Evolutionary conservation across 1,140 invertebrate species (phyloP).

Genomic region (Lethocerus indicus): DNA sequence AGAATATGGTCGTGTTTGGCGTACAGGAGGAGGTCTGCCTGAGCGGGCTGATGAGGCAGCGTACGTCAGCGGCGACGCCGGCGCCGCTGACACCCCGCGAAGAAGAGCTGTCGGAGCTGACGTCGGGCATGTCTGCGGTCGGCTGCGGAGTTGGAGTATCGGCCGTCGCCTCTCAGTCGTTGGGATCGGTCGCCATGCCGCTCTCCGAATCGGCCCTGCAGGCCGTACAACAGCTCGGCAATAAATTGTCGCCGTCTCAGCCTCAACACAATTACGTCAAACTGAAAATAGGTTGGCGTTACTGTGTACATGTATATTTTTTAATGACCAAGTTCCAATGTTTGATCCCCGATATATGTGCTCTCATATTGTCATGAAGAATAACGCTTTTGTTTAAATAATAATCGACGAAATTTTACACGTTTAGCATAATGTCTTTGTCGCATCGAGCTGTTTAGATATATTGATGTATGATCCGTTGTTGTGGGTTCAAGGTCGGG

Average conservation of each 20-base stretch:
- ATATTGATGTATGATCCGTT: too few species aligned
- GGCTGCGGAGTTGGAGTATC: too few species aligned
- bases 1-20: too few species aligned
- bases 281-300: constrained; percentile 28
- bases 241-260: too few species aligned
- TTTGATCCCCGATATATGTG: too few species aligned
- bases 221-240: constrained; percentile 34
- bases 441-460: too few species aligned
- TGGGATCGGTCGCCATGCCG: constrained; percentile 85
- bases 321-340: too few species aligned
- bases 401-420: too few species aligned
- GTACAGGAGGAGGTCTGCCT: constrained; percentile 61
- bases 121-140: constrained; percentile 40
- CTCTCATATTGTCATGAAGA: too few species aligned
- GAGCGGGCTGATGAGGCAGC: constrained; percentile 63
- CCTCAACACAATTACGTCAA: constrained; percentile 48
- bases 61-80: constrained; percentile 57
- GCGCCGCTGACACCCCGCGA: constrained; percentile 78
- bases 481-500: too few species aligned
- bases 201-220: constrained; percentile 63
- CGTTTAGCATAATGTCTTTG: too few species aligned
- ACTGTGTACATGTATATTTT: neutral
- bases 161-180: constrained; percentile 72
- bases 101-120: constrained; percentile 68
- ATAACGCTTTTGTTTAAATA: too few species aligned